phyloP scores from a whole-genome alignment of 2,797 vertebrate genomes.

The Oceanodroma leucorhoa region DNA sequence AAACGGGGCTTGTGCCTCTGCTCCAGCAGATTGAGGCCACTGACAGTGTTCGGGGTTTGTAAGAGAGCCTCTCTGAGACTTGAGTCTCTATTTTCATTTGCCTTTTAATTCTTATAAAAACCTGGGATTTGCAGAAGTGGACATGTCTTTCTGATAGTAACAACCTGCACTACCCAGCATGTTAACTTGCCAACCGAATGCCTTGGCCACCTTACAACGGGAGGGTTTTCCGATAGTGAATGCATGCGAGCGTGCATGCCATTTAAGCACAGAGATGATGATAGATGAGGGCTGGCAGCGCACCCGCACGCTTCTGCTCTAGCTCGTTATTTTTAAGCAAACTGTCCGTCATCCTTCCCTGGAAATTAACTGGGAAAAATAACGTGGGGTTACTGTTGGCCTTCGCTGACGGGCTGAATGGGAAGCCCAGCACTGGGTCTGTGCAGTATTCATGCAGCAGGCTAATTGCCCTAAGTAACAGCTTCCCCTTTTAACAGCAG shows the following conservation, averaged over 20 bases:
- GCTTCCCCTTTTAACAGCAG: background rate
- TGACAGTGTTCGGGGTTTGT: background rate
- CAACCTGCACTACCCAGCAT: no score
- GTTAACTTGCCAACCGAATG: background rate
- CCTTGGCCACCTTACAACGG: background rate
- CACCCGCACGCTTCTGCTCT: background rate
- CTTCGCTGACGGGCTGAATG: background rate
- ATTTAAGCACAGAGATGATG: background rate
- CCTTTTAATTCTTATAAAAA: background rate
- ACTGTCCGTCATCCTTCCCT: background rate
- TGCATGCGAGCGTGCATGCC: fast-evolving
- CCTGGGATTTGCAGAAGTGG: background rate
- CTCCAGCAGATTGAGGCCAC: background rate
- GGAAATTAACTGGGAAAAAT: background rate
- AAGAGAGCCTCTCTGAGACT: background rate
- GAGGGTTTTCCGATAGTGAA: background rate
- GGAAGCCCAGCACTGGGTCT: background rate
- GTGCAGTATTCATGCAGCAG: background rate
- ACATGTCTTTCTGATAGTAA: background rate
- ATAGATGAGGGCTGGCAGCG: background rate
- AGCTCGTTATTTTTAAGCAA: background rate
- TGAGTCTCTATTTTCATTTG: background rate
- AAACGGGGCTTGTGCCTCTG: background rate
- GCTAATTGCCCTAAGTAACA: background rate
- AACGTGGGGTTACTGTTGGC: background rate